A percentile compares a stretch with the other conserved stretches of the same genome.
Conservation (phyloP, 2,113 vertebrate genomes). For the Plectropomus leopardus region DNA sequence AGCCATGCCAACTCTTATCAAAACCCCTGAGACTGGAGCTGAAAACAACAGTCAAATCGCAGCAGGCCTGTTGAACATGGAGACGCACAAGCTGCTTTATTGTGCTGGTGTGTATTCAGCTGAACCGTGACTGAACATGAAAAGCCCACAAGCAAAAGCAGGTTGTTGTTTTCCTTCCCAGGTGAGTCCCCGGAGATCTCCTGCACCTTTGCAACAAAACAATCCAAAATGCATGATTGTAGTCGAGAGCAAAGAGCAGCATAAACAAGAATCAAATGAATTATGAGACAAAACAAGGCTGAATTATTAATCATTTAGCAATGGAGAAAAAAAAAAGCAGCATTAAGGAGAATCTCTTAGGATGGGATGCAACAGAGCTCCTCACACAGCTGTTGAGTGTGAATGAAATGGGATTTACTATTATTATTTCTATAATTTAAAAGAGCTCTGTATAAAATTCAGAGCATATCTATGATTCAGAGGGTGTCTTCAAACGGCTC, state of each 20-base stretch:
- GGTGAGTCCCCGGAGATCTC: conserved; percentile 18
- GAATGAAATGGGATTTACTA: not conserved
- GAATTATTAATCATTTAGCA: conserved; percentile 5
- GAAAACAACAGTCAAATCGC: conserved; percentile 41
- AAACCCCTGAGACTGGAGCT: conserved; percentile 19
- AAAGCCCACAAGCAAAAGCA: conserved; percentile 40
- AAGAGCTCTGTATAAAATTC: no score
- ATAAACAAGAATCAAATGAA: conserved; percentile 5
- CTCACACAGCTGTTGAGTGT: not conserved
- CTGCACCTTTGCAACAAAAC: conserved; percentile 24
- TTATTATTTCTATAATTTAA: no score
- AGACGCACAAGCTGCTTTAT: conserved; percentile 20
- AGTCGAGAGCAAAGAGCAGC: not conserved
- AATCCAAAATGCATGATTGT: not conserved
- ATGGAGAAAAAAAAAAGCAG: not conserved
- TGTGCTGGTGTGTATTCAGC: conserved; percentile 30
- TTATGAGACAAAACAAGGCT: not conserved
- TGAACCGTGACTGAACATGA: conserved; percentile 46
- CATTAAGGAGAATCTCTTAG: not conserved
- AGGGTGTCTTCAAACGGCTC: no score
- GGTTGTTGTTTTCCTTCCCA: conserved; percentile 24
- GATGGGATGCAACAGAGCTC: not conserved
- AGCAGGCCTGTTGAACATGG: conserved; percentile 23
- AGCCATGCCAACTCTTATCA: conserved; percentile 22
- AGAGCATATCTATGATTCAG: no score